Evolutionary conservation across 2,797 vertebrate genomes (phyloP), one percentile per base, ranked within the genome.

Genomic region (Lacerta agilis): DNA sequence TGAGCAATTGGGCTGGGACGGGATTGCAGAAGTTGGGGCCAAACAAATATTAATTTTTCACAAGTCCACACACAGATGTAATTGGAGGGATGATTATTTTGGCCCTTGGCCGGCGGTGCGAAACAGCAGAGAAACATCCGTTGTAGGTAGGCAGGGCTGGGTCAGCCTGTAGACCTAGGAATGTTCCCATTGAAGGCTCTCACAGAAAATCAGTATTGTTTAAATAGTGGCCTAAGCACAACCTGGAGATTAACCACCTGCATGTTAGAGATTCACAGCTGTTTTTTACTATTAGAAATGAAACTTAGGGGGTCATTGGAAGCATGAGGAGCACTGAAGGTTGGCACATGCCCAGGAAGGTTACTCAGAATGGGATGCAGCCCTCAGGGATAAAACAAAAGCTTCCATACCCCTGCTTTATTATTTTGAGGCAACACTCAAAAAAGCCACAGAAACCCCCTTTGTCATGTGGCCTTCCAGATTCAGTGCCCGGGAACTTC

Each of bases 361-460:
- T 55, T 55, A 15, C 3, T 7, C 61, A 64, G 61, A 5, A 7
- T 5, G 61, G 58, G 61, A 64, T 23, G 61, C 20, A 23, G 20
- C 61, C 20, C 6, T 7, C 17, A 15, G 29, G 69, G 3, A n/a
- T 71, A n/a, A n/a, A 33, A 33, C n/a, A n/a, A 71, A 71, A 33
- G 61, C 5, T n/a, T n/a, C 69, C n/a, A 4, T n/a, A n/a, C 20
- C 58, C 20, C 61, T 64, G 61, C 61, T 92, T 91, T 90, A 91
- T 79, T 87, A 75, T 92, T 95, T 93, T 87, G 86, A 23, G 88
- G 72, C 93, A 89, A 91, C 92, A 92, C 90, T 88, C 93, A 91
- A 61, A 80, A 90, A 82, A 89, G 78, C 79, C 91, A 86, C 82
- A 84, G 71, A 89, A 90, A 81, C 3, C 18, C 81, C 20, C 49